A percentile compares a stretch with the other conserved stretches of the same genome.
phyloP scores from a whole-genome alignment of 2,888 invertebrate genomes.

The Chaitophorus viminalis region DNA sequence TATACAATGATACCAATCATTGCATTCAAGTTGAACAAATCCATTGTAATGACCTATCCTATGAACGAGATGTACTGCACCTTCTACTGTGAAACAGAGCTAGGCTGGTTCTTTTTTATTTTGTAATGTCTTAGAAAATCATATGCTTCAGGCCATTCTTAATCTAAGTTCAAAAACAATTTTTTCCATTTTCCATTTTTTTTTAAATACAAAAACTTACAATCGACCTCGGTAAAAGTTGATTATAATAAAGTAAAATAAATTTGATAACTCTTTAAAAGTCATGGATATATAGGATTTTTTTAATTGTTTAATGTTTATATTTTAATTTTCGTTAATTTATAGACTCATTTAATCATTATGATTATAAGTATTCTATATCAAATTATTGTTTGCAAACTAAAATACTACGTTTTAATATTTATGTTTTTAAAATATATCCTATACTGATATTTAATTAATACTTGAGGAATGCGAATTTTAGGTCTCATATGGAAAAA shows the following conservation, averaged over 20 bases:
- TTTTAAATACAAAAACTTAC: not conserved
- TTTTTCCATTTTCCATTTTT: not conserved
- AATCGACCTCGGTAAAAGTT: not conserved
- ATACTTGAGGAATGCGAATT: not conserved
- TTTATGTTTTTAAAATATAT: not conserved
- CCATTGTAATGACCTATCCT: too few species aligned
- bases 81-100: too few species aligned
- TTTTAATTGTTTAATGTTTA: too few species aligned
- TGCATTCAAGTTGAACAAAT: too few species aligned
- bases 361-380: not conserved
- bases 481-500: not conserved
- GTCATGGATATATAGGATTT: too few species aligned
- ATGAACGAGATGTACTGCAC: too few species aligned
- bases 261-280: not conserved
- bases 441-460: too few species aligned
- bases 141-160: not conserved
- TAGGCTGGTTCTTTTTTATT: not conserved
- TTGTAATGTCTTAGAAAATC: conserved; percentile 10
- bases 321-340: not conserved
- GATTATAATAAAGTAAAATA: conserved; percentile 1
- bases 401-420: not conserved
- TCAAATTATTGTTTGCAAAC: too few species aligned
- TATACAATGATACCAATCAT: too few species aligned
- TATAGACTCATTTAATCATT: not conserved
- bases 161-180: not conserved